Percentiles rank a stretch among this genome's conserved stretches.
Conservation (phyloP, 2,797 vertebrate genomes). For the Tapirus indicus region DNA sequence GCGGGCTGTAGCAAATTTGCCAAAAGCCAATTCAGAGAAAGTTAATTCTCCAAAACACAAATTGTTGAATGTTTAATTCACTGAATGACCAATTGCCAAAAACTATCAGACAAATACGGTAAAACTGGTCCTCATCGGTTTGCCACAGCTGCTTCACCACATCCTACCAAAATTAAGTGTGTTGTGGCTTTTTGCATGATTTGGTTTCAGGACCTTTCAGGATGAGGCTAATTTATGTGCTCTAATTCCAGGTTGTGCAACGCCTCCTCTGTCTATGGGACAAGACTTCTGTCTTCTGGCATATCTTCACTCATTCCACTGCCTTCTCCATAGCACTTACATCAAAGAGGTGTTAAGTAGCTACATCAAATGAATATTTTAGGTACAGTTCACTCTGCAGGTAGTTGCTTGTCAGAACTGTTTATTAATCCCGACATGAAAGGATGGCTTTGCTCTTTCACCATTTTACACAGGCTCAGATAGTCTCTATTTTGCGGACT, state of each 20-base stretch:
- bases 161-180: neutral
- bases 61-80: constrained; percentile 35
- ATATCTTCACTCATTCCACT: neutral
- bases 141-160: accelerated
- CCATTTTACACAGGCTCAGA: neutral
- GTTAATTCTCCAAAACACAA: constrained; percentile 59
- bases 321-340: neutral
- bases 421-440: neutral
- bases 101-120: neutral
- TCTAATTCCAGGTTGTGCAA: neutral
- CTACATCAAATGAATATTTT: neutral
- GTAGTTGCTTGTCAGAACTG: neutral
- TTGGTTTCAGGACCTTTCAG: neutral
- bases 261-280: neutral
- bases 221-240: neutral
- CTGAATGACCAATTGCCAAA: neutral
- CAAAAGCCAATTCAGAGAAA: constrained; percentile 30
- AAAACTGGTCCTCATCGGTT: neutral
- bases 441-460: neutral
- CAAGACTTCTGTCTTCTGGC: neutral
- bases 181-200: neutral
- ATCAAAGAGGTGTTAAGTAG: neutral
- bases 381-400: neutral
- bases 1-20: constrained; percentile 22
- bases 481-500: neutral